These are phyloP conservation scores for Drosophila arawakana DNA, from an alignment of 1,140 invertebrate species.

Conservation along the genomic window DNA sequence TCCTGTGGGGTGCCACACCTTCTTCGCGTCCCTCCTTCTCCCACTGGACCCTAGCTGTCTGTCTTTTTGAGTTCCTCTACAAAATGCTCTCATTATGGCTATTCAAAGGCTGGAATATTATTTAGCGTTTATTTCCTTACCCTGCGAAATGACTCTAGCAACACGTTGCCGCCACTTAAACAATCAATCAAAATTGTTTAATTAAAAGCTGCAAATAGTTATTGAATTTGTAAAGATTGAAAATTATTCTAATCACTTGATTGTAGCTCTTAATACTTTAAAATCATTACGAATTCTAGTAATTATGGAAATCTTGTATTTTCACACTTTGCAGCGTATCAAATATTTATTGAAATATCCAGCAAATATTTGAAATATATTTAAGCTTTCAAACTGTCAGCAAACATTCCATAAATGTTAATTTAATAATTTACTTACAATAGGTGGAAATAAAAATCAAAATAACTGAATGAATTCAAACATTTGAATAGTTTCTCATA, in stretches of 20 bases:
- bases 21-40: neutral
- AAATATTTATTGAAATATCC: no score
- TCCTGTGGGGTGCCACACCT: conserved; percentile 29
- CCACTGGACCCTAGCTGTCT: no score
- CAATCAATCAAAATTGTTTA: conserved; percentile 11
- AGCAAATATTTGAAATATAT: neutral
- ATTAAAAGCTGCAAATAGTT: neutral
- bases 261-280: no score
- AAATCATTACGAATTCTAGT: no score
- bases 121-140: neutral
- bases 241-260: neutral
- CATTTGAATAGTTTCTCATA: conserved; percentile 41
- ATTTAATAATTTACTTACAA: neutral
- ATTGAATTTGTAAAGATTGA: neutral
- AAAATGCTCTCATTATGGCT: conserved; percentile 22
- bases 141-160: conserved; percentile 16
- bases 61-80: neutral
- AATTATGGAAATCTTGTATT: no score
- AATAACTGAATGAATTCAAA: conserved; percentile 3
- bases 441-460: neutral
- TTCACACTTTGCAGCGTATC: no score
- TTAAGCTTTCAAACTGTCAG: neutral
- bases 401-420: conserved; percentile 13
- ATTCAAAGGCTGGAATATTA: conserved; percentile 30
- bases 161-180: conserved; percentile 6